Percentiles rank a stretch among this genome's conserved stretches.
phyloP scores from a whole-genome alignment of 2,888 invertebrate genomes.

The Spisula subtruncata region DNA sequence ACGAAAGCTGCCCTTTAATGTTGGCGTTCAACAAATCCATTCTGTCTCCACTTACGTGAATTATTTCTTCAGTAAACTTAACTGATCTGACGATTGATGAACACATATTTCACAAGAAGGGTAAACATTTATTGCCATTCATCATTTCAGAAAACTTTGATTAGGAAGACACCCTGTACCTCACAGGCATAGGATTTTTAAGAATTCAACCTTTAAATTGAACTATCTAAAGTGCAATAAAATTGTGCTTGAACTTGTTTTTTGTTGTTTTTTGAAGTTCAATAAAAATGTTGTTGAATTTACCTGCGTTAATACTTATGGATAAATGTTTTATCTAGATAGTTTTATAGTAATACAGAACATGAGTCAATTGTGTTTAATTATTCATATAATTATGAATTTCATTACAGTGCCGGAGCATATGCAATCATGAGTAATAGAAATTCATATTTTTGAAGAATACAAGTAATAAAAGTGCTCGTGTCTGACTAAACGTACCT shows the following conservation, averaged over 20 bases:
- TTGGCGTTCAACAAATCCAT: not conserved
- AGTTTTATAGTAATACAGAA: not conserved
- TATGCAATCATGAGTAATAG: not conserved
- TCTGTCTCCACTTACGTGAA: not conserved
- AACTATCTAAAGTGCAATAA: not conserved
- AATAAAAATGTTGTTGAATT: too few relatives aligned
- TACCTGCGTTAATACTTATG: not conserved
- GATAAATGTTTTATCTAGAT: not conserved
- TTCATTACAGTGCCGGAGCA: not conserved
- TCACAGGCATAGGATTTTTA: not conserved
- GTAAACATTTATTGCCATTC: not conserved
- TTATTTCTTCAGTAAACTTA: not conserved
- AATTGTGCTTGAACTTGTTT: not conserved
- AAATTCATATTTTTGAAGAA: not conserved
- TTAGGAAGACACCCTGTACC: not conserved
- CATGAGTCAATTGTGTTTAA: not conserved
- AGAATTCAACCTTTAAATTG: not conserved
- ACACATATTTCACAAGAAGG: not conserved
- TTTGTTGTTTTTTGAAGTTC: too few relatives aligned
- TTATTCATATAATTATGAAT: not conserved
- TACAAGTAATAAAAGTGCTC: slow-evolving; percentile 16
- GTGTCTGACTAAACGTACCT: not conserved
- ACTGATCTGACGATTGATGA: not conserved
- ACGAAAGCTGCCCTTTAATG: too few relatives aligned
- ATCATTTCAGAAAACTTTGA: not conserved